Conservation (phyloP, 2,113 vertebrate genomes). For the Leucopternis melanops region DNA sequence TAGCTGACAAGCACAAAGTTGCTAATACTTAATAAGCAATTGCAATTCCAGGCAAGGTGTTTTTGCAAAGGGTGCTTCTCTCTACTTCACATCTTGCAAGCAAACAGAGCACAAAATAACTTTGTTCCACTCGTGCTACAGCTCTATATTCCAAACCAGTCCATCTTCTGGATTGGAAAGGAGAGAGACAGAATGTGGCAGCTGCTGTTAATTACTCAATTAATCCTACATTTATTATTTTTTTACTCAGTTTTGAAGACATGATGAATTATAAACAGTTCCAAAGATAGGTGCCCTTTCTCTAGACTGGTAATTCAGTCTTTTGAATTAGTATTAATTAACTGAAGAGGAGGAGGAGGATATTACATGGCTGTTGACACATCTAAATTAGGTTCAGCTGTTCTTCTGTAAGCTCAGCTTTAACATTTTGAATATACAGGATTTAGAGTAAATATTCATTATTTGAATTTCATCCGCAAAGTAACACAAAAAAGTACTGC, state of each 20-base stretch:
- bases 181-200: background rate
- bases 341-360: background rate
- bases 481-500: background rate
- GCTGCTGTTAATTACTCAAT: conserved; percentile 5
- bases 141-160: background rate
- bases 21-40: background rate
- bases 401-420: background rate
- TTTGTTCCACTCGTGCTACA: background rate
- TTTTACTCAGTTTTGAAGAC: background rate
- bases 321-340: conserved; percentile 33
- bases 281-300: conserved; percentile 25
- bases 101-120: background rate
- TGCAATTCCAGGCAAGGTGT: background rate
- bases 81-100: background rate
- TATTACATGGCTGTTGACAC: background rate
- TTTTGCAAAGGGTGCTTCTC: background rate
- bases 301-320: background rate
- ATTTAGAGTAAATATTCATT: background rate
- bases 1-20: background rate
- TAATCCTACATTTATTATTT: conserved; percentile 14
- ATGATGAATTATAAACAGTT: background rate
- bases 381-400: conserved; percentile 15
- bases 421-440: background rate
- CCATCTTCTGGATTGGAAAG: background rate
- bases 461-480: background rate